Evolutionary conservation across 2,113 vertebrate species (phyloP).

Genomic region (Prolemur simus): DNA sequence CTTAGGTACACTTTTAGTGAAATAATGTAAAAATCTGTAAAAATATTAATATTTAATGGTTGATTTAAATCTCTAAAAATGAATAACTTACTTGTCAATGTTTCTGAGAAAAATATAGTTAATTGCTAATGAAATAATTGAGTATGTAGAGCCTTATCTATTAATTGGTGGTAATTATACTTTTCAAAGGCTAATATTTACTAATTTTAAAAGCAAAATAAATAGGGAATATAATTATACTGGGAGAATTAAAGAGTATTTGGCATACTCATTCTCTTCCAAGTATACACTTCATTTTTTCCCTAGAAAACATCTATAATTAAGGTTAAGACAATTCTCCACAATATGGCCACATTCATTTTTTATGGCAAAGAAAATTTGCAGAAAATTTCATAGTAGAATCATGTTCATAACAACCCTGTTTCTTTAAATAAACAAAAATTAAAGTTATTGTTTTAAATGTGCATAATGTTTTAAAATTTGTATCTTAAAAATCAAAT

Average conservation of each 20-base stretch:
- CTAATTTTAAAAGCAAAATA: slow-evolving; percentile 39
- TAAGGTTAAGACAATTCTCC: neutral
- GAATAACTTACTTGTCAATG: neutral
- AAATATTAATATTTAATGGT: slow-evolving; percentile 1
- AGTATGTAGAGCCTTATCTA: neutral
- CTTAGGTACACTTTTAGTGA: neutral
- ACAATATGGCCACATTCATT: neutral
- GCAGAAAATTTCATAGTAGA: neutral
- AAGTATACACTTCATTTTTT: neutral
- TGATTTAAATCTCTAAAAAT: neutral
- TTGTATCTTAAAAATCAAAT: neutral
- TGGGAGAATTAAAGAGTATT: neutral
- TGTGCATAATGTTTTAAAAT: neutral
- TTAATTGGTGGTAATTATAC: slow-evolving; percentile 19
- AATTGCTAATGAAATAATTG: slow-evolving; percentile 17
- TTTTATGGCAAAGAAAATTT: neutral
- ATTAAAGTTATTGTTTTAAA: neutral
- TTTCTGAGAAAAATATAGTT: neutral
- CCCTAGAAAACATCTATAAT: neutral
- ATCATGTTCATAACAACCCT: neutral
- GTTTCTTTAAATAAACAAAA: neutral
- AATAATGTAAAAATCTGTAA: neutral
- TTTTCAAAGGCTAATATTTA: slow-evolving; percentile 15
- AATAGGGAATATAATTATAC: slow-evolving; percentile 4
- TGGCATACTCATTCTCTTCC: neutral